phyloP scores from a whole-genome alignment of 1,140 invertebrate species.

The Danaus plexippus region DNA sequence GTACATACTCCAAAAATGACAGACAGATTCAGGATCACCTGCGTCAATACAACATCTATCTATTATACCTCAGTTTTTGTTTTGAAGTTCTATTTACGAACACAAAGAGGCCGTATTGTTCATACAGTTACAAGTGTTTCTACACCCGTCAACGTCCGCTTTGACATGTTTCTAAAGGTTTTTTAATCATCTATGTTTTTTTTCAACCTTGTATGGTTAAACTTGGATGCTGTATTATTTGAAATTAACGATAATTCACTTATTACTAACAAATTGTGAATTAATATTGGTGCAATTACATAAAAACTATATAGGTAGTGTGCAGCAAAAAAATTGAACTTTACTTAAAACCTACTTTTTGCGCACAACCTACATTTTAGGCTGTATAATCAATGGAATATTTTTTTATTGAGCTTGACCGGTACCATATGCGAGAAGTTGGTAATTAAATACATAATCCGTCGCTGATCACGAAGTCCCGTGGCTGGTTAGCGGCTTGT shows the following conservation, averaged over 20 bases:
- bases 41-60: slow-evolving; percentile 47
- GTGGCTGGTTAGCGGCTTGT: slow-evolving; percentile 53
- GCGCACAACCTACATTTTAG: neutral
- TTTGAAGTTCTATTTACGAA: slow-evolving; percentile 40
- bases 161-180: slow-evolving; percentile 50
- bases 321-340: no score
- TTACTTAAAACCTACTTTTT: no score
- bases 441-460: slow-evolving; percentile 64
- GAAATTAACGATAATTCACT: neutral
- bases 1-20: slow-evolving; percentile 33
- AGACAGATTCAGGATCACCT: slow-evolving; percentile 48
- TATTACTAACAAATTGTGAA: no score
- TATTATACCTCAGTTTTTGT: slow-evolving; percentile 55
- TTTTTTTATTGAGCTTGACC: no score
- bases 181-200: slow-evolving; percentile 28
- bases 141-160: slow-evolving; percentile 50
- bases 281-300: no score
- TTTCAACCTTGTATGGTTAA: slow-evolving; percentile 35
- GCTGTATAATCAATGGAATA: no score
- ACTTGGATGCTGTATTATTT: slow-evolving; percentile 1
- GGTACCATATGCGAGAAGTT: slow-evolving; percentile 34
- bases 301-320: no score
- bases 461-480: slow-evolving; percentile 38
- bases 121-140: slow-evolving; percentile 48
- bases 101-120: slow-evolving; percentile 51